phyloP scores from a whole-genome alignment of 2,113 vertebrate genomes.

The Sterrhoptilus dennistouni region DNA sequence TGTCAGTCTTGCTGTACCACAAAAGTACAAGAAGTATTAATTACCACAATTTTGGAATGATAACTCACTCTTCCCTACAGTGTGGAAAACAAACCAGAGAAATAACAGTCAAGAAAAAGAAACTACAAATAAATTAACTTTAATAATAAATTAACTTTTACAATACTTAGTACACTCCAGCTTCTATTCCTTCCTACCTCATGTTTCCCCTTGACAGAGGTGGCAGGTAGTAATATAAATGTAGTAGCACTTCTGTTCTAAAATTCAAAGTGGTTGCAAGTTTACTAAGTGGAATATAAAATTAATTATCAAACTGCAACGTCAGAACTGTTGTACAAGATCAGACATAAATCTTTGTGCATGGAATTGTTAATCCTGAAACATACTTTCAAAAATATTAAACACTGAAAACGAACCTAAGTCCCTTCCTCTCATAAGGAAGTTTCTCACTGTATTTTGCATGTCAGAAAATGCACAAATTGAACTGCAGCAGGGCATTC shows the following conservation, averaged over 20 bases:
- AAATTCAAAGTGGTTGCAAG: neutral
- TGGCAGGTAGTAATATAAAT: neutral
- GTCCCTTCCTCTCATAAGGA: neutral
- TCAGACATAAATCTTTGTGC: neutral
- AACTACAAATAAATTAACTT: neutral
- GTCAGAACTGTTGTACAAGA: neutral
- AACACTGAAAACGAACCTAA: neutral
- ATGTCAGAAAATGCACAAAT: neutral
- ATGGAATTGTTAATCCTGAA: neutral
- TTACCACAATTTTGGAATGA: neutral
- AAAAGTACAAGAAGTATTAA: neutral
- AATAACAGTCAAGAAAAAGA: neutral
- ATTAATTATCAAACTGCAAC: neutral
- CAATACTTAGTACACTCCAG: neutral
- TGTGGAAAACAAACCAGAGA: neutral
- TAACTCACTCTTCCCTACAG: neutral
- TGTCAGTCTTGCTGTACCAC: neutral
- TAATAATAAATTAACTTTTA: neutral
- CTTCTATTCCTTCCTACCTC: neutral
- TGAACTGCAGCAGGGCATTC: constrained; percentile 7
- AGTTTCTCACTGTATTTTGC: neutral
- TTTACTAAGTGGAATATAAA: neutral
- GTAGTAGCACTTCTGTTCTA: neutral
- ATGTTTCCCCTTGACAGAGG: neutral
- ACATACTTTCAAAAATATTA: neutral